phyloP scores from a whole-genome alignment of 2,888 invertebrate genomes.

The Serripes groenlandicus region DNA sequence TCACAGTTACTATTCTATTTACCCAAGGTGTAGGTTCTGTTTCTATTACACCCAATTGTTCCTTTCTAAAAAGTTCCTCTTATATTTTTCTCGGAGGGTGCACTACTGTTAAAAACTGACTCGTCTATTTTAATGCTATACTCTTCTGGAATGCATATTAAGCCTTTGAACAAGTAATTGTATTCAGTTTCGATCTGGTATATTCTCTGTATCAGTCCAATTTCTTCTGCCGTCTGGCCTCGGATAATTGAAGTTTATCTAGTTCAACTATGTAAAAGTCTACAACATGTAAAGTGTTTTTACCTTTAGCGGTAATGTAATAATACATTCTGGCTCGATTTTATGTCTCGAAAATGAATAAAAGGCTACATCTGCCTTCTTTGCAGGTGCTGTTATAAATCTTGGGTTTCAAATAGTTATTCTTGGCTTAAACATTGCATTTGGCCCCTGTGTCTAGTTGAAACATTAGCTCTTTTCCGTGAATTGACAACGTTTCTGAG shows the following conservation, averaged over 20 bases:
- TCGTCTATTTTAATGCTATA: conserved; percentile 40
- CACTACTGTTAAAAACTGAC: conserved; percentile 52
- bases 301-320: conserved; percentile 18
- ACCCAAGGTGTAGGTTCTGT: conserved; percentile 67
- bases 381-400: conserved; percentile 33
- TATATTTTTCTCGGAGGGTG: conserved; percentile 59
- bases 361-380: conserved; percentile 25
- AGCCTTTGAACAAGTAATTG: conserved; percentile 27
- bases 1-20: conserved; percentile 61
- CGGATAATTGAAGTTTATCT: conserved; percentile 42
- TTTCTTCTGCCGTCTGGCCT: conserved; percentile 37
- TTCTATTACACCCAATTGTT: conserved; percentile 52
- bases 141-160: conserved; percentile 51
- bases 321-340: conserved; percentile 31
- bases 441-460: conserved; percentile 57
- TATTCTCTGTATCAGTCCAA: conserved; percentile 50
- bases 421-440: conserved; percentile 45
- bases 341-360: conserved; percentile 52
- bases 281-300: conserved; percentile 17
- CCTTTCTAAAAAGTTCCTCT: conserved; percentile 58
- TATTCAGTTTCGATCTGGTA: conserved; percentile 12
- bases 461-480: conserved; percentile 18
- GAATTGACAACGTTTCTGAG: conserved; percentile 11
- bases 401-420: conserved; percentile 40
- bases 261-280: conserved; percentile 48